These are phyloP conservation scores for Cyrtodaria siliqua DNA, from an alignment of 2,888 invertebrate genomes.

Conservation along the genomic window DNA sequence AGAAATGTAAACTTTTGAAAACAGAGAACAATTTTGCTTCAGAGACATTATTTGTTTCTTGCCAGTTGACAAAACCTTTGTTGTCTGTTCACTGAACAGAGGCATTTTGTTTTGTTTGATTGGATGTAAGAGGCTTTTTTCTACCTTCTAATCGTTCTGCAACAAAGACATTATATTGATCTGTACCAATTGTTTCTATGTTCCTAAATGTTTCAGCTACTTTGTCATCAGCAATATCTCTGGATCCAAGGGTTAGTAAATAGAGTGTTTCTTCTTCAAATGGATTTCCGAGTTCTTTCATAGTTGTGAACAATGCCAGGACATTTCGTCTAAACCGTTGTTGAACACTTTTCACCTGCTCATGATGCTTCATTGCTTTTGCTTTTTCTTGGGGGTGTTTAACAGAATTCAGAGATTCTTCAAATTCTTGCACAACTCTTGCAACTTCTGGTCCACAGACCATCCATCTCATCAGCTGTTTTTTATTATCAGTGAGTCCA, in stretches of 20 bases:
- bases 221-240: neutral
- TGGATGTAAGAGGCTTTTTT: neutral
- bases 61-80: neutral
- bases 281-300: too few relatives aligned
- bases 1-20: slow-evolving; percentile 17
- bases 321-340: too few relatives aligned
- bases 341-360: slow-evolving; percentile 21
- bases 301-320: too few relatives aligned
- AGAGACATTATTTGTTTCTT: neutral
- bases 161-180: neutral
- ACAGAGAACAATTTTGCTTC: neutral
- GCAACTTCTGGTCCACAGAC: slow-evolving; percentile 57
- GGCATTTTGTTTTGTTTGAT: neutral
- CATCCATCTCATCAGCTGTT: slow-evolving; percentile 68
- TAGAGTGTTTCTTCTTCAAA: too few relatives aligned
- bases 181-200: neutral
- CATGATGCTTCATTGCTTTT: slow-evolving; percentile 20
- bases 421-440: slow-evolving; percentile 31
- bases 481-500: slow-evolving; percentile 58
- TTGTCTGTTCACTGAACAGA: neutral
- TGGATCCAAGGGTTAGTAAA: too few relatives aligned
- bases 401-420: slow-evolving; percentile 8
- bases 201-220: neutral
- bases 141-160: neutral
- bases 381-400: slow-evolving; percentile 18